These are phyloP conservation scores for Stegostoma tigrinum DNA, from an alignment of 2,113 vertebrate genomes.

Conservation along the genomic window DNA sequence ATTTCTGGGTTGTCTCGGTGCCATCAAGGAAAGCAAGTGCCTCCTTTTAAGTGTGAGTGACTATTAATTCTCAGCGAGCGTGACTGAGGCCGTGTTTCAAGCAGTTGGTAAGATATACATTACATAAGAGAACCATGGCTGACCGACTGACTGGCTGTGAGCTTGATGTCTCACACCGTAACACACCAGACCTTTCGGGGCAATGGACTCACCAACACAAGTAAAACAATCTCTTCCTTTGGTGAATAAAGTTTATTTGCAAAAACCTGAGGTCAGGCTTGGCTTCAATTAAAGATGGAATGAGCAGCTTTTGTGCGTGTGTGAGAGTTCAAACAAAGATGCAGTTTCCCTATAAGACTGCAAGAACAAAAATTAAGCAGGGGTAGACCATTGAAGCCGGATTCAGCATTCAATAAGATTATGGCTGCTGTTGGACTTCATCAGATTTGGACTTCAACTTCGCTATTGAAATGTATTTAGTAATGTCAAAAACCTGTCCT, in stretches of 20 bases:
- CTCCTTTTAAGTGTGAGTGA: conserved; percentile 92
- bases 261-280: neutral
- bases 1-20: conserved; percentile 92
- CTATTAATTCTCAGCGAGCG: neutral
- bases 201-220: neutral
- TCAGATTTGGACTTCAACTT: too few species aligned
- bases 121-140: neutral
- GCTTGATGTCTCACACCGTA: too few species aligned
- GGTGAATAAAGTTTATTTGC: neutral
- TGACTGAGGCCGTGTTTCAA: neutral
- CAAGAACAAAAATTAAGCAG: neutral
- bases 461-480: neutral
- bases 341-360: neutral
- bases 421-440: neutral
- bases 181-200: neutral
- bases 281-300: neutral
- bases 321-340: neutral
- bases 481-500: neutral
- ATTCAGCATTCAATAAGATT: neutral
- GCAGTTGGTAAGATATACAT: neutral
- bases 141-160: neutral
- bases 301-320: neutral
- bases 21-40: conserved; percentile 99
- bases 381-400: neutral
- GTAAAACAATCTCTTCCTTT: neutral